phyloP scores from a whole-genome alignment of 2,888 invertebrate genomes.

The Drosophila falleni region DNA sequence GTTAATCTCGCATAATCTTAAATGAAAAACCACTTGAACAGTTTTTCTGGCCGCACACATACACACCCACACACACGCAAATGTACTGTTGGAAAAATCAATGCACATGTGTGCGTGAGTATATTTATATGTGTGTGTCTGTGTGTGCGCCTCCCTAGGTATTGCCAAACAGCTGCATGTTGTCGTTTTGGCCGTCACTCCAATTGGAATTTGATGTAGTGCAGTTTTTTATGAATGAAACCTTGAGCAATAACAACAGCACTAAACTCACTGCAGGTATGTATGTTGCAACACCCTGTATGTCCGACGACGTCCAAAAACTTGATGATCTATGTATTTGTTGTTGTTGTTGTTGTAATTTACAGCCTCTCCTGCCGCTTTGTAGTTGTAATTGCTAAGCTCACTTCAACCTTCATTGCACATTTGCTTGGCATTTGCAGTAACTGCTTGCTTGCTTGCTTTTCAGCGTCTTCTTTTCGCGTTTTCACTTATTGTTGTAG shows the following conservation, averaged over 20 bases:
- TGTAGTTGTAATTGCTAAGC: constrained; percentile 30
- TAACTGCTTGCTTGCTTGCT: constrained; percentile 14
- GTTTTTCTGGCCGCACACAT: constrained; percentile 36
- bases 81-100: constrained; percentile 71
- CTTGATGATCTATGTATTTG: constrained; percentile 24
- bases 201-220: constrained; percentile 57
- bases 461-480: constrained; percentile 48
- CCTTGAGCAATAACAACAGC: constrained; percentile 31
- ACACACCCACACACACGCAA: constrained; percentile 20
- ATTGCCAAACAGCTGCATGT: constrained; percentile 61
- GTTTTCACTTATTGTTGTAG: constrained; percentile 59
- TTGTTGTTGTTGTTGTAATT: not conserved
- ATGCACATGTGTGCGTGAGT: constrained; percentile 69
- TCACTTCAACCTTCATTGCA: constrained; percentile 64
- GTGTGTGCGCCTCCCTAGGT: constrained; percentile 25
- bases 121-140: constrained; percentile 12
- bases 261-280: constrained; percentile 71
- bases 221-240: constrained; percentile 73
- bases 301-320: constrained; percentile 34
- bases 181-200: constrained; percentile 33
- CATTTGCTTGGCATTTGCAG: constrained; percentile 40
- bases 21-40: constrained; percentile 67
- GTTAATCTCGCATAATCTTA: constrained; percentile 66
- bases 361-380: constrained; percentile 21
- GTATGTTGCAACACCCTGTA: constrained; percentile 65